Evolutionary conservation across 30 jellyfish, hydroid and myxozoan genomes (phyloP).

Genomic region (Hydractinia symbiolongicarpus): DNA sequence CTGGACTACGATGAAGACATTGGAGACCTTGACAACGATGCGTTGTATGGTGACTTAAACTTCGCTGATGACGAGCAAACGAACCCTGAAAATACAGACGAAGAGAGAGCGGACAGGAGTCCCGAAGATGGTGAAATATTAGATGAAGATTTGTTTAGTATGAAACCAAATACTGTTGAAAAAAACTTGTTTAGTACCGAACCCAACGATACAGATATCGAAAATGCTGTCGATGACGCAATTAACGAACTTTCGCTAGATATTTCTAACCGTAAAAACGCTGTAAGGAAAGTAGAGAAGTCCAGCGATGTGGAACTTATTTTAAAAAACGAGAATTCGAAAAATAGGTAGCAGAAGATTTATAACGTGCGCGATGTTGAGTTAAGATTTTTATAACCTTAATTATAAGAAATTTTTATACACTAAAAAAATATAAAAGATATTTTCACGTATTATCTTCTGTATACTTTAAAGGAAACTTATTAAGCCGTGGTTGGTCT

Average conservation of each 20-base stretch:
- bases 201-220: conserved; percentile 26
- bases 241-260: conserved; percentile 15
- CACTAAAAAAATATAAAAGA: too few species aligned
- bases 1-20: conserved; percentile 33
- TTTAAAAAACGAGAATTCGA: too few species aligned
- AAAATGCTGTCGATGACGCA: conserved; percentile 32
- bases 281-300: too few species aligned
- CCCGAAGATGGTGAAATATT: conserved; percentile 30
- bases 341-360: too few species aligned
- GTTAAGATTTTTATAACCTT: too few species aligned
- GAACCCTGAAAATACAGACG: conserved; percentile 9
- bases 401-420: too few species aligned
- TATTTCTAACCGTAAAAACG: too few species aligned
- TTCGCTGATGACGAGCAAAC: conserved; percentile 42
- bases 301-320: too few species aligned
- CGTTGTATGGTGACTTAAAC: conserved; percentile 23
- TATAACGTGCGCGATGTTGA: too few species aligned
- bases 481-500: too few species aligned
- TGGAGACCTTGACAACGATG: conserved; percentile 9
- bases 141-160: conserved; percentile 25
- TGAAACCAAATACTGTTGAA: background rate
- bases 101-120: background rate
- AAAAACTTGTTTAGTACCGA: background rate
- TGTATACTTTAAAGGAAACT: too few species aligned
- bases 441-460: too few species aligned